Evolutionary conservation across 2,888 invertebrate genomes (phyloP).

Genomic region (Hoplodrina ambigua): DNA sequence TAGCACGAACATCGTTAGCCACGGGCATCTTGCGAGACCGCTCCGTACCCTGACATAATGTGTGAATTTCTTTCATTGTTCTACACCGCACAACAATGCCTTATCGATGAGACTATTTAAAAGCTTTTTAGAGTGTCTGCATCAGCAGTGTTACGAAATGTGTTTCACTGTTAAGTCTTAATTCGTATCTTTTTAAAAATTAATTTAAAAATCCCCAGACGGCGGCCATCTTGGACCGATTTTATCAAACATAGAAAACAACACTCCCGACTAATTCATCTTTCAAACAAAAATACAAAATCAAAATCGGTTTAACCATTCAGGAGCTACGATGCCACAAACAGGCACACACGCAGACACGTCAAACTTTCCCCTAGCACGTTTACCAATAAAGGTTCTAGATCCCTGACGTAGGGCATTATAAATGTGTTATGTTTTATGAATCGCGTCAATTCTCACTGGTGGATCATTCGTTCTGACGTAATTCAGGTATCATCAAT

Average conservation of each 20-base stretch:
- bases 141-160: slow-evolving; percentile 43
- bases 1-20: slow-evolving; percentile 54
- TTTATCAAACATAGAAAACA: too few species aligned
- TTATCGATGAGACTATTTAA: slow-evolving; percentile 60
- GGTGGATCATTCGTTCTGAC: slow-evolving; percentile 22
- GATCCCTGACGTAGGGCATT: slow-evolving; percentile 18
- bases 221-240: too few species aligned
- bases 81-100: slow-evolving; percentile 51
- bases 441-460: slow-evolving; percentile 29
- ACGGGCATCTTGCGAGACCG: slow-evolving; percentile 55
- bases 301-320: too few species aligned
- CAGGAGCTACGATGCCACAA: too few species aligned
- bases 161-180: slow-evolving; percentile 4
- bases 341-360: too few species aligned
- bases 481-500: slow-evolving; percentile 30
- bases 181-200: not conserved
- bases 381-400: too few species aligned
- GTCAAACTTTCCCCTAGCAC: too few species aligned
- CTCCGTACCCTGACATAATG: slow-evolving; percentile 66
- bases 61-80: slow-evolving; percentile 74
- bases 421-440: slow-evolving; percentile 20
- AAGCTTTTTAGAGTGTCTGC: slow-evolving; percentile 49
- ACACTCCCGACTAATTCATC: too few species aligned
- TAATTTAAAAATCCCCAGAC: too few species aligned
- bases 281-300: too few species aligned